Base-by-base conservation (phyloP, 2,888 invertebrate species). In the Drosophila villosipedis region DNA sequence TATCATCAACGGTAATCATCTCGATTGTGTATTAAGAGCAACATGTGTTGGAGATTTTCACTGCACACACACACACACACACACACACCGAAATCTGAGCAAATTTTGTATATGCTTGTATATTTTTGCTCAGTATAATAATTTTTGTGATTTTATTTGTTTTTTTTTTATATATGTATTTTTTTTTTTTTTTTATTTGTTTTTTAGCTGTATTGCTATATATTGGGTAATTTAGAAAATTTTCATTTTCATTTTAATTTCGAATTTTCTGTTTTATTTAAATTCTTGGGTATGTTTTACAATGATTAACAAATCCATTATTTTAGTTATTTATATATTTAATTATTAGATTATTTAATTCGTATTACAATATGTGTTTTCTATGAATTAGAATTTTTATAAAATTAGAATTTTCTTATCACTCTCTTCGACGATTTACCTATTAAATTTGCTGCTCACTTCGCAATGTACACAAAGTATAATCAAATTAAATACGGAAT, bases 1-100 rank as follows among this genome's bases (percentile, higher is more conserved):
- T 62, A 71, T 50, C 63, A 64, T 50, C 59, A 62, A 22, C 43
- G 80, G 69, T 82, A 65, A 73, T 76, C 33, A 73, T 63, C 43
- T 39, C 16, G 43, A 58, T 47, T 43, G 10, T n/a, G 28, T 67
- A 37, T 39, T 54, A 58, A 58, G 54, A 62, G 61, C 61, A 52
- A 52, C 47, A 59, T 60, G 54, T 67, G 67, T 49, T 22, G 31
- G 31, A 62, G 55, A 62, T 49, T 47, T 61, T 61, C 22, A 39
- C 28, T 35, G 16, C 37, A 35, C 28, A 28, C 35, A 57, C 37
- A 35, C 35, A 55, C 37, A 37, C 39, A 28, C 35, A 55, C 37
- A 37, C 39, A 54, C 16, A 30, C n/a, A 52, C 52, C 28, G n/a
- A 55, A 57, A 43, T 43, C 30, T 0, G 33, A 55, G 22, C 22